phyloP scores from a whole-genome alignment of 2,888 invertebrate species.

The Teleogryllus oceanicus region DNA sequence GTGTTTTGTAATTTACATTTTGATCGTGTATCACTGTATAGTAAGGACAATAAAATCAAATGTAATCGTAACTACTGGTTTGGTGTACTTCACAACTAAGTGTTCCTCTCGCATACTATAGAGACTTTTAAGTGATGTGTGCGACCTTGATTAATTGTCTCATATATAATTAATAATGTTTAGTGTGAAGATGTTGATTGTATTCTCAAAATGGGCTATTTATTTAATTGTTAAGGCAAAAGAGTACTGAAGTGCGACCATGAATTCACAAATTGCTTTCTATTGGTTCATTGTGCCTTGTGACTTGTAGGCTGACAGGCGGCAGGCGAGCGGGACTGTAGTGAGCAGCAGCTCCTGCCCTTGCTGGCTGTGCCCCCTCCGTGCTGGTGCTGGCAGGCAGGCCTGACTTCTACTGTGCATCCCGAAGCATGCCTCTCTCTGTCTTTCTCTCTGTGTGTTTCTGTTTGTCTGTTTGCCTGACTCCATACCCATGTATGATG shows the following conservation, averaged over 20 bases:
- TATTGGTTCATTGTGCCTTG: slow-evolving; percentile 1
- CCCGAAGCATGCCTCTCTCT: slow-evolving; percentile 25
- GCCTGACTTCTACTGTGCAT: slow-evolving; percentile 3
- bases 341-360: too few species aligned
- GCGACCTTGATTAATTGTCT: too few species aligned
- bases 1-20: too few species aligned
- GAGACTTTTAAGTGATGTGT: too few species aligned
- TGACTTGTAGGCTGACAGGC: slow-evolving; percentile 20
- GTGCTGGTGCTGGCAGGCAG: slow-evolving; percentile 10
- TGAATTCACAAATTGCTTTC: slow-evolving; percentile 19
- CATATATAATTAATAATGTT: too few species aligned
- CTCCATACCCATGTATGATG: neutral
- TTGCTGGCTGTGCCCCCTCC: neutral
- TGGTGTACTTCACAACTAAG: too few species aligned
- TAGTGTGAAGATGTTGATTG: neutral
- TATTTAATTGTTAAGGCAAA: neutral
- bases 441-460: slow-evolving; percentile 21
- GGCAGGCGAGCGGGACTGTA: neutral
- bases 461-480: neutral
- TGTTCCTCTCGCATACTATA: too few species aligned
- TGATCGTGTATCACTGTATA: too few species aligned
- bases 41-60: too few species aligned
- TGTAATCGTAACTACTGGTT: too few species aligned
- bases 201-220: neutral
- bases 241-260: slow-evolving; percentile 4